Conservation (phyloP, 2,113 vertebrate genomes). For the Ploceus nigricollis region DNA sequence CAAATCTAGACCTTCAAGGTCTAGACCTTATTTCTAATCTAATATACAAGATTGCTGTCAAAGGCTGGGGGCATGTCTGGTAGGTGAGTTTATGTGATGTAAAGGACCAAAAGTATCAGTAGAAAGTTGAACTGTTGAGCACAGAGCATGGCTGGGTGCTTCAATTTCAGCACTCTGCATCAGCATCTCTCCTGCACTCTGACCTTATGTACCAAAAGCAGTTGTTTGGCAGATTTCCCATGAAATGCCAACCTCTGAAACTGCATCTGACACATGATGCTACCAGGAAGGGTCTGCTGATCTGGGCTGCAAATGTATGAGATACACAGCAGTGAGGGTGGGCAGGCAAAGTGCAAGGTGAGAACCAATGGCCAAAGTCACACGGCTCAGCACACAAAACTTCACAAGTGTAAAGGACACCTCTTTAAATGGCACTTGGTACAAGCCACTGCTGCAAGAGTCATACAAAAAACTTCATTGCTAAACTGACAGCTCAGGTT, state of each 20-base stretch:
- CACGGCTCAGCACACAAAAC: not conserved
- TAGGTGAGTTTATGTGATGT: not conserved
- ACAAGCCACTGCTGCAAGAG: not conserved
- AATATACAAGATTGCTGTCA: not conserved
- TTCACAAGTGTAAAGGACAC: not conserved
- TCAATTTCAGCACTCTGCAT: not conserved
- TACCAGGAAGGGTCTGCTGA: not conserved
- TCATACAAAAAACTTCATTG: not conserved
- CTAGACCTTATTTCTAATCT: not conserved
- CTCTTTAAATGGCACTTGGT: not conserved
- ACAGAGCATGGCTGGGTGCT: not conserved
- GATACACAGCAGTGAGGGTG: not conserved
- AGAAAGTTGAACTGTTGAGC: not conserved
- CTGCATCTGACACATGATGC: not conserved
- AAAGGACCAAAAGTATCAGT: not conserved
- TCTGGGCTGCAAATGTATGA: not conserved
- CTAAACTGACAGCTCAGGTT: not conserved
- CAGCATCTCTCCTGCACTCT: not conserved
- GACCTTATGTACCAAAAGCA: not conserved
- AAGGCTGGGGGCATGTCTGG: not conserved
- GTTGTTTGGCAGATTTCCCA: not conserved
- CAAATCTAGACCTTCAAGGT: not conserved
- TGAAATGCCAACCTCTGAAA: not conserved
- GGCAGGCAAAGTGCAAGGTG: not conserved
- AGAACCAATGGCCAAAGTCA: not conserved